Conservation (phyloP, 1,140 invertebrate species). For the Drosophila sucinea region DNA sequence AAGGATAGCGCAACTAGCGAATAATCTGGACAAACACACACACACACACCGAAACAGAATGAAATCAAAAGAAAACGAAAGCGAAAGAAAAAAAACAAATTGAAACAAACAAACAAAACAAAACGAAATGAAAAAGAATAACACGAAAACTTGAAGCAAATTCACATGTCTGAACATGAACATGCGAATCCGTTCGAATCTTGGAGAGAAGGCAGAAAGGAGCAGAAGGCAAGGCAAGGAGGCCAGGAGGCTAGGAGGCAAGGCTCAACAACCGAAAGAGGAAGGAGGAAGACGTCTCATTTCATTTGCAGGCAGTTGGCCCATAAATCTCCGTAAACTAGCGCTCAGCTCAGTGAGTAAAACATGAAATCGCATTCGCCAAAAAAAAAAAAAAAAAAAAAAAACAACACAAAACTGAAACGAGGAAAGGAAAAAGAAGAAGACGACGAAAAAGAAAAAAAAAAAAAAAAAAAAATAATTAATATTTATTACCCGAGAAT, state of each 20-base stretch:
- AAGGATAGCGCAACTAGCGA: conserved; percentile 8
- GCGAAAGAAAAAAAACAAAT: neutral
- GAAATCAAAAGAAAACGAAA: neutral
- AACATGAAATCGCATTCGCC: conserved; percentile 74
- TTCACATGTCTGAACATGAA: conserved; percentile 54
- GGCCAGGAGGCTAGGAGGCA: conserved; percentile 12
- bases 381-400: conserved; percentile 14
- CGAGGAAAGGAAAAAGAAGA: neutral
- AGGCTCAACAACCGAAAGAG: neutral
- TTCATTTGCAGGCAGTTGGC: conserved; percentile 56
- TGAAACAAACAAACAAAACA: conserved; percentile 8
- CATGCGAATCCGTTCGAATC: conserved; percentile 35
- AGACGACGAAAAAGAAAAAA: neutral
- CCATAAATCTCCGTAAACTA: conserved; percentile 74
- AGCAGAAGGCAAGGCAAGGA: neutral
- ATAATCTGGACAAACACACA: conserved; percentile 5
- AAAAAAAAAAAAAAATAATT: conserved; percentile 66
- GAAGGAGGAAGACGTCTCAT: conserved; percentile 56
- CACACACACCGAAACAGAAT: neutral
- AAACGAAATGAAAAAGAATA: conserved; percentile 25
- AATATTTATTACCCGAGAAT: conserved; percentile 81
- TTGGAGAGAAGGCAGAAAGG: conserved; percentile 14
- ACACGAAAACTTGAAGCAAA: conserved; percentile 56
- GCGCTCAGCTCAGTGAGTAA: conserved; percentile 44
- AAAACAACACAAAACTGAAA: conserved; percentile 1